Evolutionary conservation across 2,888 invertebrate genomes (phyloP).

Genomic region (Pocota personata): DNA sequence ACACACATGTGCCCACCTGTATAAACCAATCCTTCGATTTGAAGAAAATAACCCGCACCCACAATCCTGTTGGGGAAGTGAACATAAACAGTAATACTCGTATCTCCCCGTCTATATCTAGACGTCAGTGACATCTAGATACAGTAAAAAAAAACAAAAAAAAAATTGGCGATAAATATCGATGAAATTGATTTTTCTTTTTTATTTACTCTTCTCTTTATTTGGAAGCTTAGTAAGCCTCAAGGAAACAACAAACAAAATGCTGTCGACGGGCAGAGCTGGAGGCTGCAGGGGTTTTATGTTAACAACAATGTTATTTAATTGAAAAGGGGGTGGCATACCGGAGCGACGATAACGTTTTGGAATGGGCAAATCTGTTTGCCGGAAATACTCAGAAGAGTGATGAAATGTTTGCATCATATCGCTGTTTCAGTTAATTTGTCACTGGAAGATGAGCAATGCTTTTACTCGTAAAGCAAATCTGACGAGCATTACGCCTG

Average conservation of each 20-base stretch:
- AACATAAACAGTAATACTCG: conserved; percentile 58
- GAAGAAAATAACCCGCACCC: neutral
- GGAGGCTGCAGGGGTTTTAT: neutral
- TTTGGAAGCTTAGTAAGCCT: conserved; percentile 41
- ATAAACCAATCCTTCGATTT: conserved; percentile 11
- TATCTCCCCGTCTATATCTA: conserved; percentile 28
- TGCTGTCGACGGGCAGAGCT: neutral
- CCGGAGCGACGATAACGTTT: neutral
- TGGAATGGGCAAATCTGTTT: conserved; percentile 7
- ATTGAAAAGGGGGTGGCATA: conserved; percentile 37
- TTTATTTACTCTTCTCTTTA: conserved; percentile 41
- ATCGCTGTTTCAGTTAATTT: conserved; percentile 35
- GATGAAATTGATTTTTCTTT: conserved; percentile 62
- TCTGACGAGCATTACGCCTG: neutral
- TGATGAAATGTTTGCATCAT: neutral
- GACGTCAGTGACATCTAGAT: conserved; percentile 12
- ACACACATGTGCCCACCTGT: conserved; percentile 11
- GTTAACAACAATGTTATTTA: conserved; percentile 50
- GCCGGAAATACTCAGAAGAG: neutral
- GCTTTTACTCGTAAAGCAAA: neutral
- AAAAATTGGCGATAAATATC: conserved; percentile 60
- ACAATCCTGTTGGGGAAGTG: conserved; percentile 2
- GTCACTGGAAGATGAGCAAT: neutral
- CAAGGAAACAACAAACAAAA: conserved; percentile 55
- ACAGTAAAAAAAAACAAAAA: conserved; percentile 3